phyloP scores from a whole-genome alignment of 1,140 invertebrate genomes.

The Apis cerana region DNA sequence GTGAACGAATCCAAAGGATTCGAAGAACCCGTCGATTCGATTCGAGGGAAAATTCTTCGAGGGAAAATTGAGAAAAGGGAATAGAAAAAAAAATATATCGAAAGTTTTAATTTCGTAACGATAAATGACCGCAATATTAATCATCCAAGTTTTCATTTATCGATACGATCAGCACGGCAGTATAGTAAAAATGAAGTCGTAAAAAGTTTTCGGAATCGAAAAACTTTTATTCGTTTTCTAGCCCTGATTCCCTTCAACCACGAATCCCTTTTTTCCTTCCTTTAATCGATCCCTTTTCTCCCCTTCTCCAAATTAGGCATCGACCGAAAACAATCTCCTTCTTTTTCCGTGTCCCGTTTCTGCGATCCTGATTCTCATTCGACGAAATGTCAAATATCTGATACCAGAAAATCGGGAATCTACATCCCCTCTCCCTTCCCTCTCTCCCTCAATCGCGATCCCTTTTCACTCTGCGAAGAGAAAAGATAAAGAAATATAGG shows the following conservation, averaged over 20 bases:
- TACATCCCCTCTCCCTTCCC: slow-evolving; percentile 25
- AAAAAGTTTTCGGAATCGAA: slow-evolving; percentile 73
- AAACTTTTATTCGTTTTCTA: slow-evolving; percentile 75
- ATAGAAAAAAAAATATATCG: neutral
- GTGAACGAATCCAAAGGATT: too few species aligned
- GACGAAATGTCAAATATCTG: slow-evolving; percentile 49
- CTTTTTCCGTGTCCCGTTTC: slow-evolving; percentile 14
- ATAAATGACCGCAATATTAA: slow-evolving; percentile 66
- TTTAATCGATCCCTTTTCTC: neutral
- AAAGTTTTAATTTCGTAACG: slow-evolving; percentile 47
- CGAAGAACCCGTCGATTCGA: neutral
- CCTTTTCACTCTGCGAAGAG: too few species aligned
- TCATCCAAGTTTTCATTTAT: slow-evolving; percentile 68
- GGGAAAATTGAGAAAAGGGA: too few species aligned
- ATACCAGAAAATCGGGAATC: slow-evolving; percentile 57
- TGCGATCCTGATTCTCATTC: slow-evolving; percentile 49
- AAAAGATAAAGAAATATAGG: too few species aligned
- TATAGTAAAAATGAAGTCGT: slow-evolving; percentile 59
- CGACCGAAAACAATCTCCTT: slow-evolving; percentile 16
- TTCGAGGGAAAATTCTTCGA: too few species aligned
- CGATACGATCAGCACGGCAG: slow-evolving; percentile 3
- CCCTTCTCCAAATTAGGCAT: neutral
- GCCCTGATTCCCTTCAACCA: neutral
- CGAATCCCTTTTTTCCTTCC: too few species aligned
- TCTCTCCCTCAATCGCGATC: too few species aligned